These are phyloP conservation scores for Carcharodon carcharias DNA, from an alignment of 2,797 vertebrate species.

Conservation along the genomic window DNA sequence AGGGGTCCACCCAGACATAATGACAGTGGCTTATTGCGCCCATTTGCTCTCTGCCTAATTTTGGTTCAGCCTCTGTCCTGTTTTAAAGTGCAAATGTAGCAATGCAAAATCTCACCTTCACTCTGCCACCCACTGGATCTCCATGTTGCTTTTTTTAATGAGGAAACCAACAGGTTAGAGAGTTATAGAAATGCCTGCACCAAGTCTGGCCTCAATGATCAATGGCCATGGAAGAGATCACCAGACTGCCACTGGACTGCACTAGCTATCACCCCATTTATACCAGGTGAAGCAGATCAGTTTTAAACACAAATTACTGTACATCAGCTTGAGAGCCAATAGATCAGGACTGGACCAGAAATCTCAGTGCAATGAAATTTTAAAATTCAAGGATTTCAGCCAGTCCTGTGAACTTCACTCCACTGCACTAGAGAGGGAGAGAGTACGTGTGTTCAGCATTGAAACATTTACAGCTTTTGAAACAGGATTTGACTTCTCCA, in stretches of 20 bases:
- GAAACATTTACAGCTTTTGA: not conserved
- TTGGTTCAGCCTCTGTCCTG: not conserved
- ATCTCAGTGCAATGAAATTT: not conserved
- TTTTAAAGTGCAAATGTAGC: not conserved
- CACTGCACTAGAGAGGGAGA: not conserved
- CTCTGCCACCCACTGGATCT: not conserved
- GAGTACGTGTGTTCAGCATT: not conserved
- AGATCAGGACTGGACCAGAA: not conserved
- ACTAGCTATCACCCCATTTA: not conserved
- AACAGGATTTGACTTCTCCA: not conserved
- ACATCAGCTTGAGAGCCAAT: not conserved
- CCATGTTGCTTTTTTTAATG: not conserved
- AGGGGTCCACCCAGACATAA: not conserved
- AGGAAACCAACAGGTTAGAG: not conserved
- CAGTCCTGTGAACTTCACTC: not conserved
- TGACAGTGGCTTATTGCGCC: no score
- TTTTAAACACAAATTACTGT: not conserved
- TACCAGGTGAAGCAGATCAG: not conserved
- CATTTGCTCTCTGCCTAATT: not conserved
- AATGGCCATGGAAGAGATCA: not conserved
- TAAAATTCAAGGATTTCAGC: not conserved
- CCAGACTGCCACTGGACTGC: not conserved
- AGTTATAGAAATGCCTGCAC: not conserved
- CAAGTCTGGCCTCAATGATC: not conserved
- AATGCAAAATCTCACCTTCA: not conserved